A percentile compares a stretch with the other conserved stretches of the same genome.
phyloP scores from a whole-genome alignment of 2,888 invertebrate genomes.

The Bombylius major region DNA sequence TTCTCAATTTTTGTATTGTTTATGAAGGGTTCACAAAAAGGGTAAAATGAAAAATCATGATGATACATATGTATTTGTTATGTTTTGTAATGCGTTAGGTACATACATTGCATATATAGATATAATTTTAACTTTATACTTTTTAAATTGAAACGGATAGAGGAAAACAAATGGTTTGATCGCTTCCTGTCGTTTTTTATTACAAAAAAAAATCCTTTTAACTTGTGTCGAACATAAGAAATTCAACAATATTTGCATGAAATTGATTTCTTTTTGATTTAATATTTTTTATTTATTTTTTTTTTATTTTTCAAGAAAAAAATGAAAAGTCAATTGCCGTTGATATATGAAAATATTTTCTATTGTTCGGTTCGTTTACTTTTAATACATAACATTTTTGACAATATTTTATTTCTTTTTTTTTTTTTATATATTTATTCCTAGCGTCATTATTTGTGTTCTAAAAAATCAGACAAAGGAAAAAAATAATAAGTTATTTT shows the following conservation, averaged over 20 bases:
- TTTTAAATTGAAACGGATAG: neutral
- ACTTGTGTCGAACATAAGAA: neutral
- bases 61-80: neutral
- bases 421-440: too few species aligned
- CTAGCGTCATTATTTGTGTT: too few species aligned
- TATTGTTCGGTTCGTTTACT: conserved; percentile 12
- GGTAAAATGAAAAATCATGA: conserved; percentile 19
- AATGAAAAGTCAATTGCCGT: neutral
- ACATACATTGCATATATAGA: conserved; percentile 3
- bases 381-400: neutral
- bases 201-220: neutral
- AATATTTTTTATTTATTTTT: conserved; percentile 10
- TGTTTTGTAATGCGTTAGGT: neutral
- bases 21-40: conserved; percentile 5
- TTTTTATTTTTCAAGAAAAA: neutral
- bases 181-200: conserved; percentile 1
- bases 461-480: too few species aligned
- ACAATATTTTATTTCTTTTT: too few species aligned
- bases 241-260: conserved; percentile 19
- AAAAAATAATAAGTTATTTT: too few species aligned
- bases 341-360: conserved; percentile 9
- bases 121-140: neutral
- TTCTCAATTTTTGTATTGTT: too few species aligned
- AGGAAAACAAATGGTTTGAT: conserved; percentile 8
- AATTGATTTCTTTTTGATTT: conserved; percentile 21